Evolutionary conservation across 2,888 invertebrate species (phyloP).

Genomic region (Limnephilus rhombicus): DNA sequence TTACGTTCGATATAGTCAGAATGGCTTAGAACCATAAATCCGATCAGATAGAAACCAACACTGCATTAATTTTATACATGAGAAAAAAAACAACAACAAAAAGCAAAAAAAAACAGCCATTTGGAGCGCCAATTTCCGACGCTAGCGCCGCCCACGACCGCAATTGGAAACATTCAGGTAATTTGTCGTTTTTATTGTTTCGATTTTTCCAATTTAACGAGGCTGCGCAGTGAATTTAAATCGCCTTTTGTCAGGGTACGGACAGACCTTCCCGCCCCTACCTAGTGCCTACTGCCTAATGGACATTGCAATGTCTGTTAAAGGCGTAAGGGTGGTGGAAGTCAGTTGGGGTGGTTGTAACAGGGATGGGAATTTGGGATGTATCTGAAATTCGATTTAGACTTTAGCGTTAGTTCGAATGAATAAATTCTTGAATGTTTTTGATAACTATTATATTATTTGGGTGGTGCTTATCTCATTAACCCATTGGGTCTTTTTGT

Average conservation of each 20-base stretch:
- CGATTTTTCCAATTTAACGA: constrained; percentile 39
- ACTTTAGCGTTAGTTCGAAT: not conserved
- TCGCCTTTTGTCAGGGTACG: not conserved
- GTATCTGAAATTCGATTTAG: not conserved
- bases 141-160: constrained; percentile 23
- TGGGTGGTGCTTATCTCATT: no score
- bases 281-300: not conserved
- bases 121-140: not conserved
- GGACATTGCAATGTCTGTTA: not conserved
- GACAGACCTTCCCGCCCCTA: not conserved
- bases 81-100: not conserved
- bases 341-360: not conserved
- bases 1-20: not conserved
- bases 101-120: not conserved
- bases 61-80: not conserved
- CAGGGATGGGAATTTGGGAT: not conserved
- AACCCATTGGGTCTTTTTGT: no score
- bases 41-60: not conserved
- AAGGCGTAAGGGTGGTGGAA: not conserved
- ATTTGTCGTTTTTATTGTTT: constrained; percentile 35
- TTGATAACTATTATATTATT: not conserved
- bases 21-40: not conserved
- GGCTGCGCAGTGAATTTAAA: constrained; percentile 39
- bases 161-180: constrained; percentile 32
- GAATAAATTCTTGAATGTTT: not conserved